These are phyloP conservation scores for Pachydiplax longipennis DNA, from an alignment of 2,888 invertebrate genomes.

Conservation along the genomic window DNA sequence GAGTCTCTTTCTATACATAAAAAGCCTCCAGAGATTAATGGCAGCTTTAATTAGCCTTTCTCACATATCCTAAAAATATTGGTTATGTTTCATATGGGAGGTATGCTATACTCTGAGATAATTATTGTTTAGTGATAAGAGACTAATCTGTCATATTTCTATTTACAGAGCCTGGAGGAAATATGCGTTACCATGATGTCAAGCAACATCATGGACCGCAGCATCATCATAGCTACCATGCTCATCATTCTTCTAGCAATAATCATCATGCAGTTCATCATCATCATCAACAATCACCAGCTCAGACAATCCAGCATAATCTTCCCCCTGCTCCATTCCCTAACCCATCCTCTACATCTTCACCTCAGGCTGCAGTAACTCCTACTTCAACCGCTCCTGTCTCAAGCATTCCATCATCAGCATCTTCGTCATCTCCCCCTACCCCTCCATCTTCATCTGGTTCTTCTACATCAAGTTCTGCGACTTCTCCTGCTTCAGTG, in stretches of 20 bases:
- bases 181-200: not conserved
- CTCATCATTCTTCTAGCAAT: not conserved
- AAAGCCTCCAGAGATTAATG: no score
- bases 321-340: slow-evolving; percentile 9
- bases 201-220: not conserved
- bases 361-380: not conserved
- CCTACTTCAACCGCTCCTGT: not conserved
- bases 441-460: not conserved
- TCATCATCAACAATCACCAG: not conserved
- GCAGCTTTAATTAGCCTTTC: no score
- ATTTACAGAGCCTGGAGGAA: not conserved
- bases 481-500: not conserved
- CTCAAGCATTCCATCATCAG: not conserved
- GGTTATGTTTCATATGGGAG: no score
- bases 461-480: not conserved
- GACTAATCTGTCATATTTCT: not conserved
- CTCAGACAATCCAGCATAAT: not conserved
- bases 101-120: no score
- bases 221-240: not conserved
- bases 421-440: not conserved
- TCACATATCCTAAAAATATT: no score
- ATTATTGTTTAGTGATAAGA: no score
- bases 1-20: no score
- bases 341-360: not conserved
- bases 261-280: not conserved